Conservation (phyloP, 1,140 invertebrate species). For the Achroia grisella region DNA sequence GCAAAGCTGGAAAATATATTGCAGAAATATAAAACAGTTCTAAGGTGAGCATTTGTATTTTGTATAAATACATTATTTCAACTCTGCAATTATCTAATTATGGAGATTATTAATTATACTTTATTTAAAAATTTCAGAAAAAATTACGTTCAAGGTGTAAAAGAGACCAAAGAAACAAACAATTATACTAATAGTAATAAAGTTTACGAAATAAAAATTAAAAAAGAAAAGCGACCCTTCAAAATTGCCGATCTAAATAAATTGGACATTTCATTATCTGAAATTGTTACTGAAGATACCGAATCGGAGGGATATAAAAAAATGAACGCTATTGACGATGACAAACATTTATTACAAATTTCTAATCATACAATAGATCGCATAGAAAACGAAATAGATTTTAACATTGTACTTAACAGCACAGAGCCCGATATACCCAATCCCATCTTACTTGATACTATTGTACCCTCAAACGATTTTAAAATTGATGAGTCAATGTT, state of each 20-base stretch:
- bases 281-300: slow-evolving; percentile 8
- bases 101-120: too few species aligned
- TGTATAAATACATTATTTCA: too few species aligned
- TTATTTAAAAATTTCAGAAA: too few species aligned
- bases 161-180: too few species aligned
- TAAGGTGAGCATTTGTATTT: slow-evolving; percentile 17
- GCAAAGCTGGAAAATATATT: slow-evolving; percentile 23
- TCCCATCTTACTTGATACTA: neutral
- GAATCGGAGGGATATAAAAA: neutral
- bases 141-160: too few species aligned
- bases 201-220: neutral
- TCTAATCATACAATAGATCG: neutral
- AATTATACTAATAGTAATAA: too few species aligned
- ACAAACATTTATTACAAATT: neutral
- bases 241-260: slow-evolving; percentile 44
- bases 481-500: slow-evolving; percentile 42
- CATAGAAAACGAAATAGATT: neutral
- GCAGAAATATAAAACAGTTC: slow-evolving; percentile 27
- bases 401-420: neutral
- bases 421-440: neutral
- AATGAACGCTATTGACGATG: neutral
- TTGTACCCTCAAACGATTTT: slow-evolving; percentile 6
- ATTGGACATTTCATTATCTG: slow-evolving; percentile 22
- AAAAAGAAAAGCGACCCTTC: slow-evolving; percentile 16
- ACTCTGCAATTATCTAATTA: too few species aligned